These are phyloP conservation scores for Mnemiopsis leidyi DNA, from an alignment of 37 sponge, comb jelly and placozoan species.

Conservation along the genomic window DNA sequence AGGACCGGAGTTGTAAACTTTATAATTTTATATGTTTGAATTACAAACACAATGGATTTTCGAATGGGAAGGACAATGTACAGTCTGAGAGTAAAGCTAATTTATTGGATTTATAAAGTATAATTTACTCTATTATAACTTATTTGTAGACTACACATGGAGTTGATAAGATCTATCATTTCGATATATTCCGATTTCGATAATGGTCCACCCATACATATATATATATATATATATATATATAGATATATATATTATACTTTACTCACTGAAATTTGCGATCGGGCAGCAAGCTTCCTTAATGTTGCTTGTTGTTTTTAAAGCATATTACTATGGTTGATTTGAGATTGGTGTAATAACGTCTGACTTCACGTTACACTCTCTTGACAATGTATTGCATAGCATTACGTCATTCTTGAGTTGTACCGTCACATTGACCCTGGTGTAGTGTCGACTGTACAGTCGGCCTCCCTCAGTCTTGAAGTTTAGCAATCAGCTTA, in stretches of 20 bases:
- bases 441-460: neutral
- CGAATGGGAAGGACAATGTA: neutral
- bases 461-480: neutral
- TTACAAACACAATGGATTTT: neutral
- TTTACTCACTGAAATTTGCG: neutral
- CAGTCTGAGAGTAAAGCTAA: neutral
- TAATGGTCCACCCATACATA: neutral
- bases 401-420: neutral
- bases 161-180: neutral
- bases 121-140: neutral
- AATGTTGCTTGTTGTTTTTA: neutral
- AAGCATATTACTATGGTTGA: neutral
- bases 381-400: neutral
- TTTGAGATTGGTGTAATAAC: neutral
- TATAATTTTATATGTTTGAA: constrained; percentile 52
- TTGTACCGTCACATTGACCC: neutral
- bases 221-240: too few relatives aligned
- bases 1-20: neutral
- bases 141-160: neutral
- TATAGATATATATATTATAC: too few relatives aligned
- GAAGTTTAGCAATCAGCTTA: neutral
- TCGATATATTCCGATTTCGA: neutral
- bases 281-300: neutral
- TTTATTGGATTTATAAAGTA: constrained; percentile 35
- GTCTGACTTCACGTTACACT: neutral